Evolutionary conservation across 2,888 invertebrate species (phyloP).

Genomic region (Lithophane leautieri): DNA sequence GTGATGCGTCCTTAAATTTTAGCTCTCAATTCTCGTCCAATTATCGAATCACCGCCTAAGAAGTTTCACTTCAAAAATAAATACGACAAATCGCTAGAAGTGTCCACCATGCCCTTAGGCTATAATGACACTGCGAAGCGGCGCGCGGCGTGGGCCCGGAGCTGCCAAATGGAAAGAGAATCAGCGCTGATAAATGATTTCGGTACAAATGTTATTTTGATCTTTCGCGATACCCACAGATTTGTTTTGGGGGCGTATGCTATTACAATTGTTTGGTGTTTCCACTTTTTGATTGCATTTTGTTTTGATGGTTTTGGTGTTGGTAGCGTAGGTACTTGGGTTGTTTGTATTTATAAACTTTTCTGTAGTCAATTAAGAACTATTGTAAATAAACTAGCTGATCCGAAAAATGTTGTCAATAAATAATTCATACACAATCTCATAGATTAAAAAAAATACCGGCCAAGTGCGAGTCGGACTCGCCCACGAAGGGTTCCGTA

Average conservation of each 20-base stretch:
- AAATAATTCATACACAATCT: too few relatives aligned
- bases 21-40: too few relatives aligned
- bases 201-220: conserved; percentile 89
- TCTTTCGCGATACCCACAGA: conserved; percentile 85
- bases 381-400: too few relatives aligned
- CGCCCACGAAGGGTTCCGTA: too few relatives aligned
- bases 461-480: too few relatives aligned
- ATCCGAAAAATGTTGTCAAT: too few relatives aligned
- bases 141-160: conserved; percentile 71
- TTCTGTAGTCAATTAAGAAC: background rate
- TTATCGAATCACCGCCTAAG: background rate
- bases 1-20: background rate
- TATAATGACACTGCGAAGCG: conserved; percentile 64
- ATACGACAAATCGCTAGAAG: conserved; percentile 32
- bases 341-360: background rate
- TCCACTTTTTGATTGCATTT: conserved; percentile 71
- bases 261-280: conserved; percentile 78
- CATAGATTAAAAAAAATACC: too few relatives aligned
- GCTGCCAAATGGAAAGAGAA: conserved; percentile 87
- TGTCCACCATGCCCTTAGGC: conserved; percentile 30
- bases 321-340: background rate
- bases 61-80: background rate
- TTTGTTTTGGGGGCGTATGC: conserved; percentile 82
- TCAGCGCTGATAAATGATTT: conserved; percentile 89
- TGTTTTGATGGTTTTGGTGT: conserved; percentile 34